Evolutionary conservation across 2,113 vertebrate species (phyloP).

Genomic region (Motacilla alba): DNA sequence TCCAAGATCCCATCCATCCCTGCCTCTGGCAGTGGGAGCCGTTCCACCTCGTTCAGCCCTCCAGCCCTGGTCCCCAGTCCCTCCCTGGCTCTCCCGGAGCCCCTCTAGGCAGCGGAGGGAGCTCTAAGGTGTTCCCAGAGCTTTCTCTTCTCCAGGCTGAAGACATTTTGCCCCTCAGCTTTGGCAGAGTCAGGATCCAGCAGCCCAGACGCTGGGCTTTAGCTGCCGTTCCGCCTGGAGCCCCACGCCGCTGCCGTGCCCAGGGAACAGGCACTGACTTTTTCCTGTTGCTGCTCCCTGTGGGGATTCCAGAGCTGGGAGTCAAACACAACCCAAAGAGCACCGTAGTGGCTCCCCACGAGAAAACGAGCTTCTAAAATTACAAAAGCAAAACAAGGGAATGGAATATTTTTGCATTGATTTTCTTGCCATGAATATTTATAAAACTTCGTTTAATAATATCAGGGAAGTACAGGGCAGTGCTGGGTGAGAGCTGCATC

Average conservation of each 20-base stretch:
- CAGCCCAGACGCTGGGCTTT: background rate
- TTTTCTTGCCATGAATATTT: background rate
- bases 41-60: background rate
- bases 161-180: background rate
- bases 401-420: background rate
- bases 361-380: background rate
- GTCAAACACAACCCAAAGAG: background rate
- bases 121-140: background rate
- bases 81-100: background rate
- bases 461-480: background rate
- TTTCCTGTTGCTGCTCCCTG: background rate
- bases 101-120: background rate
- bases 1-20: rapidly evolving
- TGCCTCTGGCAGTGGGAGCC: background rate
- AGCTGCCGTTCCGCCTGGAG: rapidly evolving
- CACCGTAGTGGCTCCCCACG: rapidly evolving
- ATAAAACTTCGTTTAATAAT: background rate
- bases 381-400: background rate
- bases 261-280: background rate
- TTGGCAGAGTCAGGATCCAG: background rate
- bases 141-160: background rate
- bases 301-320: background rate
- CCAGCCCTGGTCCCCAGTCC: rapidly evolving
- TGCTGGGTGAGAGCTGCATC: background rate
- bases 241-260: background rate